Base-by-base conservation (phyloP, 1,140 invertebrate genomes). In the Maniola jurtina region DNA sequence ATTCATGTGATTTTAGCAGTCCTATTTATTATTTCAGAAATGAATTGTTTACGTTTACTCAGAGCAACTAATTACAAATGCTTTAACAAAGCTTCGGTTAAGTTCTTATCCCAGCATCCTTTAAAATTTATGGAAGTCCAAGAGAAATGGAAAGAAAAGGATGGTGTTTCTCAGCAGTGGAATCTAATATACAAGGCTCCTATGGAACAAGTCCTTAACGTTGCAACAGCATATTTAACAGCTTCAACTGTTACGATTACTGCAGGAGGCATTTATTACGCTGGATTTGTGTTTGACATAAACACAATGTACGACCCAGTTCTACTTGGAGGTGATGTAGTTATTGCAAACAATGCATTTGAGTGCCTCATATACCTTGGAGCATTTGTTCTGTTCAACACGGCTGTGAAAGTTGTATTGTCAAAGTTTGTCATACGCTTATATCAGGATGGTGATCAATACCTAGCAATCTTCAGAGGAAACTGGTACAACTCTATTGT, bases 101-200 rank as follows among this genome's bases (percentile, higher is more conserved):
- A 77, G 57, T 81, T 71, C 76, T 45, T 71, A 14, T 72, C 77
- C 15, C 77, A 85, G n/a, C 77, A 84, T 71, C 85, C 83, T 10
- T 36, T 80, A 0, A 88, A 82, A 64, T 89, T 84, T 79, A 59
- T 76, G 61, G 88, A 88, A 63, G 75, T 70, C 14, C 77, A 90
- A 71, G 69, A 83, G 9, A 72, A 71, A 65, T 88, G 81, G 80
- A 80, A 75, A 65, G 70, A 81, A 69, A 77, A 65, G 42, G 86
- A 90, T 73, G 70, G 73, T 35, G 60, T 90, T 35, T 76, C 86
- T 2, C 72, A 78, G 66, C 55, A 70, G 34, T 90, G 84, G 85
- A 60, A 89, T 10, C 73, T 90, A 50, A 87, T 90, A 66, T 90
- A 90, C 45, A 90, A 89, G 76, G 86, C 83, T 6, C 88, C 88